Percentiles rank a stretch among this genome's conserved stretches.
These are phyloP conservation scores for Mungos mungo DNA, from an alignment of 2,113 vertebrate species.

Conservation along the genomic window DNA sequence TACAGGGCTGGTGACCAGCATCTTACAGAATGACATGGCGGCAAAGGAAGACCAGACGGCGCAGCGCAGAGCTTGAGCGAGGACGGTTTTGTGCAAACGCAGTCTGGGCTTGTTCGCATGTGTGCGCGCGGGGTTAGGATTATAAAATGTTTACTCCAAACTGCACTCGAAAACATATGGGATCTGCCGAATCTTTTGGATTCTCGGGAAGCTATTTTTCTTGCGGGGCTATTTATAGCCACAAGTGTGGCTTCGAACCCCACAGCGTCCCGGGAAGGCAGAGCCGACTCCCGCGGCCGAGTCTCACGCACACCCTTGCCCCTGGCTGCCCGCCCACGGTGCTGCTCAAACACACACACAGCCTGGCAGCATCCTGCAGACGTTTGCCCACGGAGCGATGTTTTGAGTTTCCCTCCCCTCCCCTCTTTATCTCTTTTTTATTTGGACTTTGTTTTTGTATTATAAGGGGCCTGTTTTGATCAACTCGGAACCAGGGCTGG, in stretches of 20 bases:
- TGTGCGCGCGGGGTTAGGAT: background rate
- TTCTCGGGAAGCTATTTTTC: background rate
- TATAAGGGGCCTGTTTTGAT: background rate
- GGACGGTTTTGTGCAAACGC: fast-evolving
- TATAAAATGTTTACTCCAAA: background rate
- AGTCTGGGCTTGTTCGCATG: fast-evolving
- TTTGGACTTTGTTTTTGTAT: background rate
- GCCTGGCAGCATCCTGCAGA: fast-evolving
- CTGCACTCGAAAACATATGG: background rate
- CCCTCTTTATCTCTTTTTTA: background rate
- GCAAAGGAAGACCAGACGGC: background rate
- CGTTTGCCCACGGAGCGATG: fast-evolving
- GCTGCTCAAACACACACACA: background rate
- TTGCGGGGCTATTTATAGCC: background rate
- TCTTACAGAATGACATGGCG: background rate
- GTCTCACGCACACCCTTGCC: background rate
- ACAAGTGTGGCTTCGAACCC: too few species aligned
- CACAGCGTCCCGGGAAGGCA: background rate
- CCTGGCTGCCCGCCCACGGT: fast-evolving
- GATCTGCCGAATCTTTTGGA: background rate
- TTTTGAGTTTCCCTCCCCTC: fast-evolving
- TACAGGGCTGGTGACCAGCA: background rate
- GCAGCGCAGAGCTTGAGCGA: fast-evolving
- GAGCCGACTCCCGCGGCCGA: background rate
- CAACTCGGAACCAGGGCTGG: background rate